Evolutionary conservation across 1,140 invertebrate genomes (phyloP).

Genomic region (Lerema accius): DNA sequence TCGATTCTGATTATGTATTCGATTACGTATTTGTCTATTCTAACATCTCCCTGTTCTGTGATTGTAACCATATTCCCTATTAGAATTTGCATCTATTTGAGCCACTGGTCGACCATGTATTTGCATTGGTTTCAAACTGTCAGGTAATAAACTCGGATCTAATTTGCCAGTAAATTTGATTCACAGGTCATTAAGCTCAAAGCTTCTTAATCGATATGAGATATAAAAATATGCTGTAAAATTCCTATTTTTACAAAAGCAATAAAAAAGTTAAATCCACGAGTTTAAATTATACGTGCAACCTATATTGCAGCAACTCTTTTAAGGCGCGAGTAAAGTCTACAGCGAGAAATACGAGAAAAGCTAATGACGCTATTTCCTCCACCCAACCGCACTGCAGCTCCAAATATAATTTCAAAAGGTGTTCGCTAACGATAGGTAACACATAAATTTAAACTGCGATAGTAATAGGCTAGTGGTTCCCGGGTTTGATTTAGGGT

Average conservation of each 20-base stretch:
- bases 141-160: too few species aligned
- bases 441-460: slow-evolving; percentile 72
- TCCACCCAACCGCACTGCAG: slow-evolving; percentile 64
- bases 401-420: slow-evolving; percentile 72
- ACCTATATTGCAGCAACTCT: slow-evolving; percentile 24
- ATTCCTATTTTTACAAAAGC: neutral
- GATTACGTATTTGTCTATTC: too few species aligned
- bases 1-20: too few species aligned
- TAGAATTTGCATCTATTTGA: too few species aligned
- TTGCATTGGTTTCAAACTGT: too few species aligned
- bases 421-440: slow-evolving; percentile 68
- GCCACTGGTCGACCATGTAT: too few species aligned
- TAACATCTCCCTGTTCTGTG: too few species aligned
- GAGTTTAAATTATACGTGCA: neutral
- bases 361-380: slow-evolving; percentile 80
- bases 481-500: slow-evolving; percentile 65
- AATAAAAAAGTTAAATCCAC: slow-evolving; percentile 4
- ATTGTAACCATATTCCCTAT: too few species aligned
- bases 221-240: neutral
- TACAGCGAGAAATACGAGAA: slow-evolving; percentile 70
- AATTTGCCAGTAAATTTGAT: too few species aligned
- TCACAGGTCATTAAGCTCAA: too few species aligned
- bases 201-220: too few species aligned
- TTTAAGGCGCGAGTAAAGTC: slow-evolving; percentile 53
- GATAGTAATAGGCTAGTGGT: slow-evolving; percentile 70